Base-by-base conservation (phyloP, 2,888 invertebrate genomes). In the Hypolimnas misippus region DNA sequence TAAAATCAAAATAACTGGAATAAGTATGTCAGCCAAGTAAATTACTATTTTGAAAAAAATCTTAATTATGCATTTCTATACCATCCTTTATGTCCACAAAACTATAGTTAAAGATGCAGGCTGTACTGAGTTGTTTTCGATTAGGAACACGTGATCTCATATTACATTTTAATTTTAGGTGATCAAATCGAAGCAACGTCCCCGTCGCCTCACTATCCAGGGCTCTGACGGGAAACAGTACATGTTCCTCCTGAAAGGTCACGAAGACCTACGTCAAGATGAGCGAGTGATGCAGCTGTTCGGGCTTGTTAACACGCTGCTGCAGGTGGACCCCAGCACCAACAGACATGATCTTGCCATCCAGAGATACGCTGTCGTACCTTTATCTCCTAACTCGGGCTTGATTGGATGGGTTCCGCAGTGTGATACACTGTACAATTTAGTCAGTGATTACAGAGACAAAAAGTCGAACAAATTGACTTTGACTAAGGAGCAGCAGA, bases 351-450 rank as follows among this genome's bases (percentile, higher is more conserved):
- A 99, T 84, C 89, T 97, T 1, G 91, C 89, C 14, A 91, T 92
- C 72, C 96, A 98, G 92, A 93, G 99, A 50, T 99, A 99, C 82
- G 98, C 99, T 0, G 99, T 99, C 8, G 98, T 99, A 74, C 99
- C 99, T 0, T 89, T 99, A 54, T 99, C 98, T 29, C 99, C 99
- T 0, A 99, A 99, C 88, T 99, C 98, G 3, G 99, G 99, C 0
- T 93, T 99, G 29, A 98, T 99, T 70, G 98, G 99, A 64, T 99
- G 99, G 99, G 98, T 99, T 60, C 99, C 99, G 0, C 98, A 99
- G 82, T 99, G 99, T 86, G 99, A 99, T 89, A 99, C 99, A 0
- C 92, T 99, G 16, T 99, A 99, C 83, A 97, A 98, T 1, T 94
- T 99, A 1, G 99, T 99, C 73, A 94, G 98, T 70, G 99, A 99